These are phyloP conservation scores for Caenorhabditis sp. DNA, from an alignment of 2,888 invertebrate species.

Conservation along the genomic window DNA sequence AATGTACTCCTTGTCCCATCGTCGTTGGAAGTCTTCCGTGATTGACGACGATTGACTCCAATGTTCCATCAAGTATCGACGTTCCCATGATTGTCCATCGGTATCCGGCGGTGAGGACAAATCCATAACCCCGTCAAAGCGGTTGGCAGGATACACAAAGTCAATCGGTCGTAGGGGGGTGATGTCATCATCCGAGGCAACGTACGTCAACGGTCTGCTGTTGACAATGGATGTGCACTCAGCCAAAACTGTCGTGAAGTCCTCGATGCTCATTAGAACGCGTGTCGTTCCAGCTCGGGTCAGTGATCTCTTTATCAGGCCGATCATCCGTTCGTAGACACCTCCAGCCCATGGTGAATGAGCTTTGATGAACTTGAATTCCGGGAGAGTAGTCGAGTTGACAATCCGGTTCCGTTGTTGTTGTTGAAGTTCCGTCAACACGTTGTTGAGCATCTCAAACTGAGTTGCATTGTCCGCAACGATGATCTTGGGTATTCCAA, in stretches of 20 bases:
- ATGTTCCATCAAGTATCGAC: background rate
- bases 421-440: background rate
- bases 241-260: slow-evolving; percentile 6
- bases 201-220: slow-evolving; percentile 7
- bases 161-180: slow-evolving; percentile 15
- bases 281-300: slow-evolving; percentile 9
- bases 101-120: no score
- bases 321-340: slow-evolving; percentile 80
- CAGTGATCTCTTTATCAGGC: slow-evolving; percentile 46
- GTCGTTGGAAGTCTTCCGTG: background rate
- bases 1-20: background rate
- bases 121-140: no score
- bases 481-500: slow-evolving; percentile 14
- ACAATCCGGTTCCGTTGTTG: no score
- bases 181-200: background rate
- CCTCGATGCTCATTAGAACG: background rate
- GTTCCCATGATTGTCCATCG: background rate
- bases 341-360: slow-evolving; percentile 80
- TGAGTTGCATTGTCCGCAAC: slow-evolving; percentile 19
- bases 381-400: background rate
- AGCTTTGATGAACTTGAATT: slow-evolving; percentile 8
- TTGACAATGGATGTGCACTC: slow-evolving; percentile 6
- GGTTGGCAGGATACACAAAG: slow-evolving; percentile 4
- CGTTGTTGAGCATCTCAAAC: slow-evolving; percentile 1
- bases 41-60: background rate